These are phyloP conservation scores for Heliconius eleuchia DNA, from an alignment of 1,140 invertebrate species.

Conservation along the genomic window DNA sequence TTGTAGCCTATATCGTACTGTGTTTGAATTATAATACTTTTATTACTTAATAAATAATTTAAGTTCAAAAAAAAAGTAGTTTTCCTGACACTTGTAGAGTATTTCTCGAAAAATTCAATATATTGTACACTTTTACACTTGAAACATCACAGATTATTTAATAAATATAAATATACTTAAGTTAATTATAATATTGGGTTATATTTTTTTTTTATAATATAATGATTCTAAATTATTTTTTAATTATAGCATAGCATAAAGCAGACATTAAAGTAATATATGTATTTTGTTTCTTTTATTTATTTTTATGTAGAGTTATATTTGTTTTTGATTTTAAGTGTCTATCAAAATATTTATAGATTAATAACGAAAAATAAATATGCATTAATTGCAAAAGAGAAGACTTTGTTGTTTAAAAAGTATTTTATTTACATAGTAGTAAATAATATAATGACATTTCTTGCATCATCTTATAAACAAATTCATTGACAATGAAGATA, in stretches of 20 bases:
- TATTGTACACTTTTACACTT: not conserved
- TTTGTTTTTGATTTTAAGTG: not conserved
- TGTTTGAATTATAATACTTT: slow-evolving; percentile 22
- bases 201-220: slow-evolving; percentile 13
- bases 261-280: slow-evolving; percentile 17
- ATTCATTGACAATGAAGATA: no score
- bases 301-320: not conserved
- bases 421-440: no score
- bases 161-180: slow-evolving; percentile 3
- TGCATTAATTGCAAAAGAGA: not conserved
- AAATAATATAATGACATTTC: no score
- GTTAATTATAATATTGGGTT: slow-evolving; percentile 11
- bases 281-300: slow-evolving; percentile 18
- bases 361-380: not conserved
- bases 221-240: slow-evolving; percentile 12
- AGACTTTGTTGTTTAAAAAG: no score
- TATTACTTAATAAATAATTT: slow-evolving; percentile 24
- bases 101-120: not conserved
- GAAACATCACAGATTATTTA: not conserved
- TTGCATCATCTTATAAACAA: no score
- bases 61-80: slow-evolving; percentile 16
- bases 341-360: not conserved
- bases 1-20: slow-evolving; percentile 21
- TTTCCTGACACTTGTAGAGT: not conserved
- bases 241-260: slow-evolving; percentile 18